Evolutionary conservation across 1,140 invertebrate species (phyloP).

Genomic region (Megathymus violae): DNA sequence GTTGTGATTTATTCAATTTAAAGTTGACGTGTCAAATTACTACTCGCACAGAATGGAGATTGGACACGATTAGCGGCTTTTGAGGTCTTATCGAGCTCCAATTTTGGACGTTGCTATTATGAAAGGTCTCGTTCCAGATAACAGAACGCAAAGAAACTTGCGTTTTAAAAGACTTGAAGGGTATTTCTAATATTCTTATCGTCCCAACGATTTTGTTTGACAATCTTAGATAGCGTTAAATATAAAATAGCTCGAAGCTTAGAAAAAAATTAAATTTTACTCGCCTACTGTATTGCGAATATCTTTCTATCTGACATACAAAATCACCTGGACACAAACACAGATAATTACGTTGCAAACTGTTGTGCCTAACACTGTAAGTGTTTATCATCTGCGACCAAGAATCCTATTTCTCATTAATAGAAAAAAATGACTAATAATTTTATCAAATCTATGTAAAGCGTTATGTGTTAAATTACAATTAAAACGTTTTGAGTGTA

Average conservation of each 20-base stretch:
- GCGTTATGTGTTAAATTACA: too few relatives aligned
- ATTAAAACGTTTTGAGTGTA: too few relatives aligned
- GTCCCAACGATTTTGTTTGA: constrained; percentile 1
- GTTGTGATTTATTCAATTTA: constrained; percentile 39
- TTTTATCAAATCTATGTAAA: too few relatives aligned
- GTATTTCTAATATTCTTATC: constrained; percentile 25
- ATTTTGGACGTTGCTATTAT: not conserved
- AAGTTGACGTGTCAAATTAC: constrained; percentile 23
- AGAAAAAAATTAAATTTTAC: not conserved
- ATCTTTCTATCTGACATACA: too few relatives aligned
- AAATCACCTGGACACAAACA: too few relatives aligned
- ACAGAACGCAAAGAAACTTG: constrained; percentile 2
- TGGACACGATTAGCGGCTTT: constrained; percentile 16
- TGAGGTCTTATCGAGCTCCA: constrained; percentile 12
- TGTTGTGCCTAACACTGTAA: too few relatives aligned
- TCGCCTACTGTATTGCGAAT: too few relatives aligned
- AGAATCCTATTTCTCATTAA: too few relatives aligned
- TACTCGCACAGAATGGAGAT: constrained; percentile 5
- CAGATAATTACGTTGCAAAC: too few relatives aligned
- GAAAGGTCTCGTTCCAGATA: constrained; percentile 6
- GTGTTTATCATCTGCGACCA: too few relatives aligned
- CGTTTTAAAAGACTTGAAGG: constrained; percentile 3
- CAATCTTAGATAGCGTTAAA: not conserved
- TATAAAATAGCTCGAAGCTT: not conserved
- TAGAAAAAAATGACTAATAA: too few relatives aligned